Conservation (phyloP, 92 coral and sea anemone species). For the Epizoanthus illoricatus region DNA sequence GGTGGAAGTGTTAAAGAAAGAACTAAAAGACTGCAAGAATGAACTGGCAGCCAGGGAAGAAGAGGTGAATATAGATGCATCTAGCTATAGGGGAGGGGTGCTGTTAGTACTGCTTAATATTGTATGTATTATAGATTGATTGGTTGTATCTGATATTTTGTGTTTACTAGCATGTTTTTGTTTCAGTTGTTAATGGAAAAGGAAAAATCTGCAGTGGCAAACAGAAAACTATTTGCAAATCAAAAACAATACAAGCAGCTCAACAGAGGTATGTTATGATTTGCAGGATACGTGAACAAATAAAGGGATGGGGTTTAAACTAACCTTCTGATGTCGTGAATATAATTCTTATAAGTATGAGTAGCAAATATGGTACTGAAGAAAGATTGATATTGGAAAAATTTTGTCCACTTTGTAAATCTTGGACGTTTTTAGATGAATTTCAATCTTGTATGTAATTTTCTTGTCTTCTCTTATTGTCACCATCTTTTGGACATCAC, state of each 20-base stretch:
- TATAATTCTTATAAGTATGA: too few relatives aligned
- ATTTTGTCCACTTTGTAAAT: too few relatives aligned
- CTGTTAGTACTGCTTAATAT: neutral
- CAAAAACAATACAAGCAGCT: slow-evolving; percentile 83
- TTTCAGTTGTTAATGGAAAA: slow-evolving; percentile 70
- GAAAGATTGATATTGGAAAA: too few relatives aligned
- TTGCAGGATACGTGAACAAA: too few relatives aligned
- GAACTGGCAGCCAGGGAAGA: slow-evolving; percentile 65
- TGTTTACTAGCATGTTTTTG: neutral
- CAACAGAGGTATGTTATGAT: slow-evolving; percentile 73
- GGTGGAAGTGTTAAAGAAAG: slow-evolving; percentile 62
- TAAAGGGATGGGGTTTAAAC: too few relatives aligned
- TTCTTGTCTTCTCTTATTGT: too few relatives aligned
- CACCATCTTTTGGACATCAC: too few relatives aligned
- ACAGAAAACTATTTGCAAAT: slow-evolving; percentile 60
- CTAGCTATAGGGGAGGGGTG: neutral
- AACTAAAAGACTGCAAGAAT: slow-evolving; percentile 50
- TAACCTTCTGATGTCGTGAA: too few relatives aligned
- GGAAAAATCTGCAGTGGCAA: slow-evolving; percentile 57
- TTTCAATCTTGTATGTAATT: too few relatives aligned
- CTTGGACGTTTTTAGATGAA: too few relatives aligned
- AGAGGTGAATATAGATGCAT: slow-evolving; percentile 55
- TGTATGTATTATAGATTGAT: neutral
- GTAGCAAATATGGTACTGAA: too few relatives aligned
- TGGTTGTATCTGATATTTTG: neutral